Conservation (phyloP, 92 coral and sea anemone genomes). For the Plumapathes pennacea region DNA sequence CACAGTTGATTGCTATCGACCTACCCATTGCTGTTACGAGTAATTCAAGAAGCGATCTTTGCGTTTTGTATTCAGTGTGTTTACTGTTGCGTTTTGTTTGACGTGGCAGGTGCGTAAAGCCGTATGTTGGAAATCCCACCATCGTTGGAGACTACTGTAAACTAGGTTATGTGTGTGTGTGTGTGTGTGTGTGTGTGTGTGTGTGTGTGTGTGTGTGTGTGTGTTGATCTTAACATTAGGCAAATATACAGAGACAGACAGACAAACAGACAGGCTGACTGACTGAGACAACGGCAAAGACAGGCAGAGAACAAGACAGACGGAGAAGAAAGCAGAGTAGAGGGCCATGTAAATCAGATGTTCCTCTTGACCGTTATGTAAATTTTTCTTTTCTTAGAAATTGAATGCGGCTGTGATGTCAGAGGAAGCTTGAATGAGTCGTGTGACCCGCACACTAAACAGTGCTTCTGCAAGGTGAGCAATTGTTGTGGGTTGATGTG, state of each 20-base stretch:
- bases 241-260: no score
- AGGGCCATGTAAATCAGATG: neutral
- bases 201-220: neutral
- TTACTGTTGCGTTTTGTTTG: no score
- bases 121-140: constrained; percentile 81
- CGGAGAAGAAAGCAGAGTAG: neutral
- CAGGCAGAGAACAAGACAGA: neutral
- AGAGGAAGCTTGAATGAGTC: constrained; percentile 78
- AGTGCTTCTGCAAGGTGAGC: constrained; percentile 89
- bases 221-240: no score
- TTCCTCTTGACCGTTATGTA: neutral
- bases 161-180: constrained; percentile 48
- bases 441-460: constrained; percentile 73
- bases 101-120: constrained; percentile 73
- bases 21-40: no score
- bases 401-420: constrained; percentile 83
- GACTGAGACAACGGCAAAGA: no score
- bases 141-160: constrained; percentile 76
- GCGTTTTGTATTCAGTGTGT: no score
- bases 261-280: no score
- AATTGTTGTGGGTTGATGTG: no score
- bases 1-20: no score
- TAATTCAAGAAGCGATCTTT: no score
- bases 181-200: neutral
- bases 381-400: constrained; percentile 33